phyloP scores from a whole-genome alignment of 2,797 vertebrate genomes.

The Sciaenops ocellatus region DNA sequence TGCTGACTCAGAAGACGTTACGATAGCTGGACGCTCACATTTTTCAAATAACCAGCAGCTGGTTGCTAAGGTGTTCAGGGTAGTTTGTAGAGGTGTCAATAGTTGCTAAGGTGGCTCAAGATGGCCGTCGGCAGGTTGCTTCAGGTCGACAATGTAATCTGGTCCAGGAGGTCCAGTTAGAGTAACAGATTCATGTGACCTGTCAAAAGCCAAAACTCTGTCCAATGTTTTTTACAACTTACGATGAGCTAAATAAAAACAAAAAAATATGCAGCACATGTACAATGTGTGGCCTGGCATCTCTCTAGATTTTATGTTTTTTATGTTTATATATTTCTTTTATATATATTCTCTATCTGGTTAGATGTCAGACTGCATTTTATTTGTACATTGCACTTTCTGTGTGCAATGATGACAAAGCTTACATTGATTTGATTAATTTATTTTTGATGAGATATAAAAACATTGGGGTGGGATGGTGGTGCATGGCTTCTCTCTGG shows the following conservation, averaged over 20 bases:
- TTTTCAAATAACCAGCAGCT: neutral
- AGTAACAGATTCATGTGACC: neutral
- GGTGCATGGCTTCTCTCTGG: too few relatives aligned
- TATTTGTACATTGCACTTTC: neutral
- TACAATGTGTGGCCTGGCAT: too few relatives aligned
- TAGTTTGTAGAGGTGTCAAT: neutral
- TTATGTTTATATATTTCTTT: neutral
- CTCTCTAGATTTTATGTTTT: too few relatives aligned
- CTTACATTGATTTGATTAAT: too few relatives aligned
- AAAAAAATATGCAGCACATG: too few relatives aligned
- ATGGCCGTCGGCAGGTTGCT: neutral
- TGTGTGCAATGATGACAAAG: neutral
- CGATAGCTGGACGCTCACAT: neutral
- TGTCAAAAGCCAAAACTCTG: neutral
- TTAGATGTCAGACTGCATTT: neutral
- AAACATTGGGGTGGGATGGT: too few relatives aligned
- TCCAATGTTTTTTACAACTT: too few relatives aligned
- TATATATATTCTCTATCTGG: neutral
- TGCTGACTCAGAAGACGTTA: neutral
- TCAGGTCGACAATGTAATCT: neutral
- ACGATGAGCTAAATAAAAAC: too few relatives aligned
- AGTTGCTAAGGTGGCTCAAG: neutral
- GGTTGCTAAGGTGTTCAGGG: neutral
- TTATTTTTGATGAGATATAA: too few relatives aligned
- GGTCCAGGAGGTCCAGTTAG: neutral